Conservation (phyloP, 1,140 invertebrate genomes). For the Oncopodura yosiiana region DNA sequence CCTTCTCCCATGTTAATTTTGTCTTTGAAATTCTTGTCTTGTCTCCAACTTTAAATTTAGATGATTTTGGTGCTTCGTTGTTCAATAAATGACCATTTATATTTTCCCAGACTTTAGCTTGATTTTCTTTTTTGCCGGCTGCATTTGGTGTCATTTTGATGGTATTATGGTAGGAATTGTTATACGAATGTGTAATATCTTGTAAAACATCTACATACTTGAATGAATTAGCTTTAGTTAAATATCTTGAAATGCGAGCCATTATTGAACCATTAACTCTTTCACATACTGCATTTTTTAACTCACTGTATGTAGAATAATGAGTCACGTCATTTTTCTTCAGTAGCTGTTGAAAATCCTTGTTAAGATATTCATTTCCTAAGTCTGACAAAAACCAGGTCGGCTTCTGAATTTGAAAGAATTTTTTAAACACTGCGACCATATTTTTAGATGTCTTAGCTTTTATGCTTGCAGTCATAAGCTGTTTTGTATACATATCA, state of each 20-base stretch:
- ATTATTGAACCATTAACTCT: slow-evolving; percentile 10
- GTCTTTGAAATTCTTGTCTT: not conserved
- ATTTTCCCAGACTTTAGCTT: not conserved
- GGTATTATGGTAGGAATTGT: slow-evolving; percentile 14
- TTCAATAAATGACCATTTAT: not conserved
- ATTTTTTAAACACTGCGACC: slow-evolving; percentile 6
- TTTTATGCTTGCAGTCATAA: no score
- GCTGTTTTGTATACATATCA: no score
- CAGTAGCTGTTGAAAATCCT: not conserved
- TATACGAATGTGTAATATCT: slow-evolving; percentile 13
- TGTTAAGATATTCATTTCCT: slow-evolving; percentile 12
- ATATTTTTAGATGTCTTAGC: slow-evolving; percentile 1
- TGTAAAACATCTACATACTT: slow-evolving; percentile 6
- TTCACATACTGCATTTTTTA: slow-evolving; percentile 13
- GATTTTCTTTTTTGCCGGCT: slow-evolving; percentile 13
- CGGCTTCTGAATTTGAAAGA: slow-evolving; percentile 2
- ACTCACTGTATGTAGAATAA: not conserved
- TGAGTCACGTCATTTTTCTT: slow-evolving; percentile 3
- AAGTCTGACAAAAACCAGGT: not conserved
- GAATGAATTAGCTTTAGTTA: slow-evolving; percentile 7
- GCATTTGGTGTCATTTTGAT: slow-evolving; percentile 10
- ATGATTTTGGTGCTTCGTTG: not conserved
- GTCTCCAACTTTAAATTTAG: slow-evolving; percentile 8
- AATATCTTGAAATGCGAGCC: slow-evolving; percentile 1
- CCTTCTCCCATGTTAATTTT: slow-evolving; percentile 6